Base-by-base conservation (phyloP, 2,888 invertebrate genomes). In the Calliopum simillimum region DNA sequence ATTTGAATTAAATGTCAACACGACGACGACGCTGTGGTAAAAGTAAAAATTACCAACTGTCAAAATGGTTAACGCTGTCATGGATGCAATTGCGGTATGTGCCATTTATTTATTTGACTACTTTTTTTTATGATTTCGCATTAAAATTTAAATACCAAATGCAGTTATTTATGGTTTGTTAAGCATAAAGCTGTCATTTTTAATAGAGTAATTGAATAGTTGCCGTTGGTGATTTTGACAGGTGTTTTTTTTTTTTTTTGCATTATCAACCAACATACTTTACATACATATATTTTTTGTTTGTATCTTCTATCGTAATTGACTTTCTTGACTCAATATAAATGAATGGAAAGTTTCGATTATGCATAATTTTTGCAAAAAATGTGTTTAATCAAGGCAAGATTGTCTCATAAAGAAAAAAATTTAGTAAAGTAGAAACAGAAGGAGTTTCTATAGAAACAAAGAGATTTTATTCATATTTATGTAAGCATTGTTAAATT, bases 31-130 rank as follows among this genome's bases (percentile, higher is more conserved):
- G 33, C 33, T 33, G 64, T 21, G 25, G 59, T 59, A 66, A 67
- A 64, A 73, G 64, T 44, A 61, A 59, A 63, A 43, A 56, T 49
- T 23, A 66, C 66, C 58, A 71, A 68, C 68, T 53, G 71, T 70
- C 78, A 85, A 81, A 79, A 85, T 85, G 85, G 85, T 85, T 78
- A 85, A 85, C 78, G 86, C 85, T 72, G 85, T 85, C 75, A 86
- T 86, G 86, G 86, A 86, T 82, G 86, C 86, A 76, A 85, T 86
- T 80, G 86, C 86, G 86, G 86, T 86, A 82, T 81, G 85, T 81
- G 55, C 64, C 13, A 47, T 33, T 33, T 33, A 33, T 33, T 33
- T 33, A 33, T 33, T 33, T 33, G 2, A 33, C 33, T 33, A 6
- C 33, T 59, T n/a, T 14, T 59, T 59, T 59, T 43, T 59, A 19